phyloP scores from a whole-genome alignment of 53 echinoderm and acorn worm genomes.

The Paelopatides confundens region DNA sequence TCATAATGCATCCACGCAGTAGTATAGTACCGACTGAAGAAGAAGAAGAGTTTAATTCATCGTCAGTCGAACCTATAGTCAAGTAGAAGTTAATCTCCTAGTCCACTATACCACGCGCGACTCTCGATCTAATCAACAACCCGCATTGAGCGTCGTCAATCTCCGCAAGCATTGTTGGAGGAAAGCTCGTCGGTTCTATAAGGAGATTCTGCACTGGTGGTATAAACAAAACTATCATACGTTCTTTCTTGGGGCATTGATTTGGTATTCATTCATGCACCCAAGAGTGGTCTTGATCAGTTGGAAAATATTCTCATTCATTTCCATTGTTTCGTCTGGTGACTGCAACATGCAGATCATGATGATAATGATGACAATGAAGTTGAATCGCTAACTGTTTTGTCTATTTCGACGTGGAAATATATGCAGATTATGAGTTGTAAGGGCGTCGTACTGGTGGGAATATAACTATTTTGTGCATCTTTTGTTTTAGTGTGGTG shows the following conservation, averaged over 20 bases:
- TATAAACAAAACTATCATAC: too few relatives aligned
- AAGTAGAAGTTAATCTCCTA: constrained; percentile 24
- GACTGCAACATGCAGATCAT: too few relatives aligned
- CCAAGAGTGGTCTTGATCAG: neutral
- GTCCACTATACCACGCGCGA: neutral
- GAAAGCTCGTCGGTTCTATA: neutral
- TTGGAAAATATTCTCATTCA: neutral
- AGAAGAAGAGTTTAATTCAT: neutral
- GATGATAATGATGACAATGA: neutral
- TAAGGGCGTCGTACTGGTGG: neutral
- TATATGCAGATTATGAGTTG: neutral
- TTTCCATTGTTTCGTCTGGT: too few relatives aligned
- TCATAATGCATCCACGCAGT: constrained; percentile 30
- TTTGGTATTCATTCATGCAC: neutral
- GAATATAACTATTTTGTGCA: neutral
- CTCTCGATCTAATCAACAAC: neutral
- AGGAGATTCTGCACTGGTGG: too few relatives aligned
- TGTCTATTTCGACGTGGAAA: neutral
- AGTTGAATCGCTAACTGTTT: neutral
- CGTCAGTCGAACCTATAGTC: neutral
- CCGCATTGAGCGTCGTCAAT: neutral
- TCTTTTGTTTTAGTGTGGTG: neutral
- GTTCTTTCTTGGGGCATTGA: neutral
- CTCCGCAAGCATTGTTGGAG: neutral
- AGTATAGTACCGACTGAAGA: neutral